A percentile compares a stretch with the other conserved stretches of the same genome.
Evolutionary conservation across 2,113 vertebrate genomes (phyloP).

Genomic region (Empidonax traillii): DNA sequence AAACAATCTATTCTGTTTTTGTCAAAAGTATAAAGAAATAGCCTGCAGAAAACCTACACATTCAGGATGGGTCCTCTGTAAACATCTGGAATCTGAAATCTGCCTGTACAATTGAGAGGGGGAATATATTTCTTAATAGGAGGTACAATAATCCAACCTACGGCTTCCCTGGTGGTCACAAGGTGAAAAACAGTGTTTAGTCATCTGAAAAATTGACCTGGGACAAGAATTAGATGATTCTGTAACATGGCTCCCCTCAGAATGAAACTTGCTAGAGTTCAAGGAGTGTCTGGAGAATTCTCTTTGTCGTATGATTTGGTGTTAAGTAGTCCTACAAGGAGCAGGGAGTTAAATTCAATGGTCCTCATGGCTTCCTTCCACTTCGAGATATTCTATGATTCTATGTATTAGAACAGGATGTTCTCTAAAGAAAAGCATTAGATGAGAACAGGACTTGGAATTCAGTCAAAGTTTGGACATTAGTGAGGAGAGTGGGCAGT

Average conservation of each 20-base stretch:
- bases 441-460: neutral
- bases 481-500: neutral
- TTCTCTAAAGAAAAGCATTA: neutral
- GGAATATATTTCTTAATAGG: neutral
- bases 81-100: neutral
- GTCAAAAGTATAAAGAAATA: neutral
- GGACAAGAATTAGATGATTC: neutral
- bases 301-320: neutral
- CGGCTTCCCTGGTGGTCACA: neutral
- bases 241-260: rapidly evolving
- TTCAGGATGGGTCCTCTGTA: neutral
- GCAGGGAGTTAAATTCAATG: rapidly evolving
- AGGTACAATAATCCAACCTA: neutral
- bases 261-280: neutral
- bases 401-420: neutral
- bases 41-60: neutral
- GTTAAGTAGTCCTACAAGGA: neutral
- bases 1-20: neutral
- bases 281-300: neutral
- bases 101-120: neutral
- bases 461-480: neutral
- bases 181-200: neutral
- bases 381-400: rapidly evolving
- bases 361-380: neutral
- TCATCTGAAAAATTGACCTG: neutral